These are phyloP conservation scores for Orbicella faveolata DNA, from an alignment of 64 coral and sea anemone genomes.

Conservation along the genomic window DNA sequence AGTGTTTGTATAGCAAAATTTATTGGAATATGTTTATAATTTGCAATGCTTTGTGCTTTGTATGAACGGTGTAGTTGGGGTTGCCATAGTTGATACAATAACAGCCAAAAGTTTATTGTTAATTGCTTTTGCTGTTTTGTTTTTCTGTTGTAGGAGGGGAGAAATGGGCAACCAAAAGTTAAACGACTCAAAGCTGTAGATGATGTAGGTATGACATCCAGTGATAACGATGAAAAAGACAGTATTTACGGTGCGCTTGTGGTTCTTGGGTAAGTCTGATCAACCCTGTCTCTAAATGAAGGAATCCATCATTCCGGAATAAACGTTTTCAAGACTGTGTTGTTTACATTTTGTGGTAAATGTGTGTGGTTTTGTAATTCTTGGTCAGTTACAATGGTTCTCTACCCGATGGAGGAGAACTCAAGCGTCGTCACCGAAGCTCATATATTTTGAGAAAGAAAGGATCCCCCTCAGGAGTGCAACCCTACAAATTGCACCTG, in stretches of 20 bases:
- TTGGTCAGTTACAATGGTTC: constrained; percentile 84
- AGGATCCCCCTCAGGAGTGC: constrained; percentile 76
- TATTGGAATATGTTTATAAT: too few relatives aligned
- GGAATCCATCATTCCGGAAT: background rate
- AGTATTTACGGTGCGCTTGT: constrained; percentile 57
- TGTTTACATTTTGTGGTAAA: constrained; percentile 1
- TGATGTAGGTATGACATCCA: constrained; percentile 48
- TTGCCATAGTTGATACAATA: too few relatives aligned
- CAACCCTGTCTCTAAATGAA: background rate
- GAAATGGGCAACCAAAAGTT: constrained; percentile 15
- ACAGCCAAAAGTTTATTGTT: background rate
- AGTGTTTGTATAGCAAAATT: too few relatives aligned
- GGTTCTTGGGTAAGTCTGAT: constrained; percentile 57
- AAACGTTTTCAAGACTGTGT: background rate
- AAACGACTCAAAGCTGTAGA: constrained; percentile 33
- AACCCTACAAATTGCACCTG: constrained; percentile 84
- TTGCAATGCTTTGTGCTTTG: too few relatives aligned
- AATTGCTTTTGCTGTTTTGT: background rate
- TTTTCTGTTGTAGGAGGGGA: constrained; percentile 17
- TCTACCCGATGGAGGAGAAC: constrained; percentile 54
- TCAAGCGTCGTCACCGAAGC: constrained; percentile 64
- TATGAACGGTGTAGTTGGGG: too few relatives aligned
- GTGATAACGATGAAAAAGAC: constrained; percentile 19
- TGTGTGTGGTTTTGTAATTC: constrained; percentile 27
- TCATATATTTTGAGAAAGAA: constrained; percentile 75